Evolutionary conservation across 2,888 invertebrate genomes (phyloP), one percentile per base, ranked within the genome.

Genomic region (Lutraria lutraria): DNA sequence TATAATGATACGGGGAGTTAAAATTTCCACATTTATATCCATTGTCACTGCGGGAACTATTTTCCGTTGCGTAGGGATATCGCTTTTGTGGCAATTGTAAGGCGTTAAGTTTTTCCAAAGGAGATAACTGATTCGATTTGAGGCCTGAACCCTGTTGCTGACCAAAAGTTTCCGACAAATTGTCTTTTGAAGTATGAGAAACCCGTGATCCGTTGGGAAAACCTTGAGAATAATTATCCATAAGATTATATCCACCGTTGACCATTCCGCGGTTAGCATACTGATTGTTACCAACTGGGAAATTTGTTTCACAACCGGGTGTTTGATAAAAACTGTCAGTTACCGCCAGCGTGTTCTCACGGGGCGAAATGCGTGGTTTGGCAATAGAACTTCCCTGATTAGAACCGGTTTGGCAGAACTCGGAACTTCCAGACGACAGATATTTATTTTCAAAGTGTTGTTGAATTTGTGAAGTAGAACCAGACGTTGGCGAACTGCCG

Each of bases 11-110:
- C 85, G 89, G 93, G 76, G 87, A 88, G 89, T 92, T 92, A 87
- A 90, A 90, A 85, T 89, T 90, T 85, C 92, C 89, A 87, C 84
- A 86, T 91, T 92, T 92, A 91, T 89, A 92, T 84, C 88, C 90
- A 84, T 83, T 83, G 85, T 92, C 88, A 85, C 88, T 81, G 83
- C 88, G 80, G 54, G 89, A 56, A 89, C 89, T 90, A 90, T 85
- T 91, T 90, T 91, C 86, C 60, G 87, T 80, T 80, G 90, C 87
- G 89, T 88, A 92, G 52, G 88, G 85, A 84, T 85, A 90, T 21
- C 90, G 89, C 86, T 89, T 90, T 84, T 92, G 92, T 76, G 87
- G 89, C 29, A 84, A 84, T 60, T 84, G 86, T 91, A 92, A 91
- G 89, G 89, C 88, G 83, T 80, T 87, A 82, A 85, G 86, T 89